Evolutionary conservation across 2,113 vertebrate genomes (phyloP), one percentile per base, ranked within the genome.

Genomic region (Eptesicus fuscus): DNA sequence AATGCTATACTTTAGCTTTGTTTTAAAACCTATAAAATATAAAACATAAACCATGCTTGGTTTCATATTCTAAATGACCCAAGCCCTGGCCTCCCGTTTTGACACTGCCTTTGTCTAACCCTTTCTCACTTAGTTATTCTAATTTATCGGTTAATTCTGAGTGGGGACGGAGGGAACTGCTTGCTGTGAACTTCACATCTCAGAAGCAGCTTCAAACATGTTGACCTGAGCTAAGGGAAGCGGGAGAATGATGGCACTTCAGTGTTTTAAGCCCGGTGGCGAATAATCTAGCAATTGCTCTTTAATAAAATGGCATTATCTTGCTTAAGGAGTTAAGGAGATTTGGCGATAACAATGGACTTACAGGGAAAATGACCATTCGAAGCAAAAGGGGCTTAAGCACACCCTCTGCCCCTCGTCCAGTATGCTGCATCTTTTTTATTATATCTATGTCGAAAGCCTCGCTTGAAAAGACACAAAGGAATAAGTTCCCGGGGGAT

Each of bases 261-360:
- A 82, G 83, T 82, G 94, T 93, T 93, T 93, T 93, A 95, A 97
- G 82, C 83, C 83, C 53, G 25, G 70, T 83, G 91, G 79, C 78
- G 93, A 96, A 77, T 25, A 92, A 53, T 93, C 6, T 49, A 92
- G 88, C 96, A 94, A 96, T 86, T 93, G 88, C 93, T 96, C 90
- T 97, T 97, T 96, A 97, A 97, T 97, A 95, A 97, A 97, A 96
- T 95, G 96, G 94, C 92, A 95, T 97, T 96, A 96, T 93, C 93
- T 96, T 83, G 96, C 90, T 93, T 96, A 96, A 93, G 93, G 96
- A 96, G 92, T 96, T 96, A 95, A 96, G 96, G 95, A 97, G 95
- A 96, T 96, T 95, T 96, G 97, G 88, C 42, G 53, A 32, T 22
- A 95, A 87, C 95, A 61, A 79, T 94, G 93, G 82, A 92, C 86